Base-by-base conservation (phyloP, 30 jellyfish, hydroid and myxozoan species). In the Chrysaora quinquecirrha region DNA sequence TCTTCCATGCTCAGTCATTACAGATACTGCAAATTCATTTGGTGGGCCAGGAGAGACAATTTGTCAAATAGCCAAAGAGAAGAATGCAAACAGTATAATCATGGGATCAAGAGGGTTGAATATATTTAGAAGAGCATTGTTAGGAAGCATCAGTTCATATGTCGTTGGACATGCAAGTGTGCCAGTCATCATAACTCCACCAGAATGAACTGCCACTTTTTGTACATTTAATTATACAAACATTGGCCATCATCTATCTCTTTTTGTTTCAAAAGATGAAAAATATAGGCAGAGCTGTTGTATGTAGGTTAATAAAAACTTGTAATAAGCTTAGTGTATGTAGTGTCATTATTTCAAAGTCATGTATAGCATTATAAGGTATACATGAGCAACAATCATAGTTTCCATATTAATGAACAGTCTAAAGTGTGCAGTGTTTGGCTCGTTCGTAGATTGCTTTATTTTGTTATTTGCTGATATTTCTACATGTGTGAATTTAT, bases 91-190 rank as follows among this genome's bases (percentile, higher is more conserved):
- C 71, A 86, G 91, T 7, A 89, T 89, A 14, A 73, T 89, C 56
- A 82, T 89, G 90, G 97, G 97, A 16, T 82, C 97, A 23, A 73
- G 97, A 61, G 97, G 97, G 18, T 82, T 89, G 1, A 82, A 73
- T 31, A 24, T 80, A 2, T 34, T 89, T 20, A 47, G 96, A 68
- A 54, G 97, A 33, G 87, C 93, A 23, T 46, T 88, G 23, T 52
- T 88, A 31, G 97, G 97, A 0, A 88, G 97, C 63, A 89, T 82
- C 63, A 88, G 97, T 62, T 73, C 88, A 1, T 88, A 88, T 52
- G 97, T 88, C 11, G 76, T 87, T 11, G 80, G 80, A 29, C 96
- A 87, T 70, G 70, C 96, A 0, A 70, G 73, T 10, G 91, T 87
- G 29, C 96, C 96, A 2, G 96, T 87, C 27, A 66, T 58, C 58